Evolutionary conservation across 1,140 invertebrate genomes (phyloP).

Genomic region (Fopius arisanus): DNA sequence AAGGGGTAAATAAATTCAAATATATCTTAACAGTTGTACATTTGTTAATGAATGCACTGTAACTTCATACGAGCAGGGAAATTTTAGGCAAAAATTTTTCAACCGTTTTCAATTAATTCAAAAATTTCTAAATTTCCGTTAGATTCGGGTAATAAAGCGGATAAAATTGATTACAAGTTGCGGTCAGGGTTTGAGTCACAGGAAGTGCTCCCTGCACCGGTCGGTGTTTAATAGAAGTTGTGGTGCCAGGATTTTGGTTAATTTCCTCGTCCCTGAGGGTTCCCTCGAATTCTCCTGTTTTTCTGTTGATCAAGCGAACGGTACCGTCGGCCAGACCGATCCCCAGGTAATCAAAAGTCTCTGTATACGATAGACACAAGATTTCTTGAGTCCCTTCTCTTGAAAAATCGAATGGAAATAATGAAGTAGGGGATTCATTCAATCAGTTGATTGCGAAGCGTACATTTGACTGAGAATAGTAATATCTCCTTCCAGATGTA

Average conservation of each 20-base stretch:
- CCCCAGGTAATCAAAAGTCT: constrained; percentile 66
- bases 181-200: constrained; percentile 64
- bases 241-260: constrained; percentile 63
- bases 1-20: too few species aligned
- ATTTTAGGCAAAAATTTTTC: too few species aligned
- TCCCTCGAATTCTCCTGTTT: constrained; percentile 54
- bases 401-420: constrained; percentile 23
- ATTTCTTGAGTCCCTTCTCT: constrained; percentile 66
- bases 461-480: constrained; percentile 26
- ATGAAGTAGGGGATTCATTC: neutral
- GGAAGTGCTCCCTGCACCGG: constrained; percentile 67
- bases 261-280: constrained; percentile 66
- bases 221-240: constrained; percentile 68
- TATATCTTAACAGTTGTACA: too few species aligned
- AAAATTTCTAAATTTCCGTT: too few species aligned
- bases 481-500: constrained; percentile 16
- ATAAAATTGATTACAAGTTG: constrained; percentile 63
- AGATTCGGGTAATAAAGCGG: neutral
- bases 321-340: constrained; percentile 68
- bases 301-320: constrained; percentile 64
- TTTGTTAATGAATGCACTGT: too few species aligned
- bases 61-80: too few species aligned
- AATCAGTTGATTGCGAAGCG: neutral
- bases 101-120: too few species aligned
- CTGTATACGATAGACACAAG: constrained; percentile 69